These are phyloP conservation scores for Pandemis cinnamomeana DNA, from an alignment of 2,888 invertebrate species.

Conservation along the genomic window DNA sequence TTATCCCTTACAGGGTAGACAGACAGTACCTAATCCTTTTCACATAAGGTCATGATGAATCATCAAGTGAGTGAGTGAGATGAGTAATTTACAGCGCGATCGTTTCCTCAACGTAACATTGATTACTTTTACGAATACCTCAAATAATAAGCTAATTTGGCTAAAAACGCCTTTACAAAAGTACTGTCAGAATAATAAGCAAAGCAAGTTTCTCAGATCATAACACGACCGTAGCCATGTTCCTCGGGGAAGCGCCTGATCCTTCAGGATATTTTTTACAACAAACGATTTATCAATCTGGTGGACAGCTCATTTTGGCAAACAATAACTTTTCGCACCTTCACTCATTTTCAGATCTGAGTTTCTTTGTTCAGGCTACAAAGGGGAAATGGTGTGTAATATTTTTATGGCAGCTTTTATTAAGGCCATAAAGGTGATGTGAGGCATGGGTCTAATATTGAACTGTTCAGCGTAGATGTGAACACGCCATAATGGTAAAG, in stretches of 20 bases:
- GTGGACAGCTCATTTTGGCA: slow-evolving; percentile 72
- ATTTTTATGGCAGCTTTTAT: slow-evolving; percentile 45
- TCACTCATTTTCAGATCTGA: slow-evolving; percentile 52
- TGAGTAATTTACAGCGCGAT: too few relatives aligned
- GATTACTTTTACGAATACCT: background rate
- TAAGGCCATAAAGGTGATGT: slow-evolving; percentile 23
- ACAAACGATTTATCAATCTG: slow-evolving; percentile 69
- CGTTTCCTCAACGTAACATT: too few relatives aligned
- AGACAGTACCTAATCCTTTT: too few relatives aligned
- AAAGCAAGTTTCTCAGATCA: slow-evolving; percentile 2
- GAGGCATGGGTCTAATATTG: slow-evolving; percentile 28
- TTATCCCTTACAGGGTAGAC: too few relatives aligned
- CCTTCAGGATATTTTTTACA: slow-evolving; percentile 54
- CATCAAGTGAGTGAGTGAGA: too few relatives aligned
- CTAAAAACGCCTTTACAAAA: background rate
- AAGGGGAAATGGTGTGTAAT: slow-evolving; percentile 54
- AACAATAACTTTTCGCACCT: slow-evolving; percentile 71
- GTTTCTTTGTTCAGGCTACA: slow-evolving; percentile 56
- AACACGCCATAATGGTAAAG: slow-evolving; percentile 2
- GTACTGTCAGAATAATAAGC: background rate
- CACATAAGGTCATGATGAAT: too few relatives aligned
- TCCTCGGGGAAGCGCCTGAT: slow-evolving; percentile 33
- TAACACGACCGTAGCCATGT: background rate
- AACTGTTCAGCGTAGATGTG: slow-evolving; percentile 20
- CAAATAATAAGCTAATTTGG: background rate